A percentile compares a stretch with the other conserved stretches of the same genome.
Evolutionary conservation across 2,797 vertebrate genomes (phyloP).

Genomic region (Rhinatrema bivittatum): DNA sequence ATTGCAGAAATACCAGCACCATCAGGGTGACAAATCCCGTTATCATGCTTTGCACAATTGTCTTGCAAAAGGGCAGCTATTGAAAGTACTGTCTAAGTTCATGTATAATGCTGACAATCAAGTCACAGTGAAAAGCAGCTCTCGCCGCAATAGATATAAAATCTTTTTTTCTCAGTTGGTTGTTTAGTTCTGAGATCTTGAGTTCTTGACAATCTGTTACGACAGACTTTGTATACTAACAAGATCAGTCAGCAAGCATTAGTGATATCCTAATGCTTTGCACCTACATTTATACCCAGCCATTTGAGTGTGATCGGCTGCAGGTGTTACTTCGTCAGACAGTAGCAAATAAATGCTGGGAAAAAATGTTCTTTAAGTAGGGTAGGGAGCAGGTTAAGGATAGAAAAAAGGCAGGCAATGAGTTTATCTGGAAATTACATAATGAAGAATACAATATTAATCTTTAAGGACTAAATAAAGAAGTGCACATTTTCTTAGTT

Average conservation of each 20-base stretch:
- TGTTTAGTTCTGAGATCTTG: slow-evolving; percentile 37
- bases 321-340: slow-evolving; percentile 52
- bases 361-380: slow-evolving; percentile 37
- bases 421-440: slow-evolving; percentile 26
- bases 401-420: slow-evolving; percentile 35
- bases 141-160: slow-evolving; percentile 41
- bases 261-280: slow-evolving; percentile 46
- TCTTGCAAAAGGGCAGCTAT: slow-evolving; percentile 70
- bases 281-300: slow-evolving; percentile 39
- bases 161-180: slow-evolving; percentile 39
- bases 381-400: slow-evolving; percentile 48
- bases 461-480: slow-evolving; percentile 17
- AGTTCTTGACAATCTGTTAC: slow-evolving; percentile 40
- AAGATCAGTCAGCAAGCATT: slow-evolving; percentile 62
- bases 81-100: slow-evolving; percentile 64
- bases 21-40: slow-evolving; percentile 86
- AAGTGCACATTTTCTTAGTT: slow-evolving; percentile 20
- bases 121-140: slow-evolving; percentile 34
- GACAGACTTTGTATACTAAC: slow-evolving; percentile 44
- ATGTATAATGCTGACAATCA: slow-evolving; percentile 70
- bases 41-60: slow-evolving; percentile 82
- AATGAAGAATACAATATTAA: slow-evolving; percentile 25
- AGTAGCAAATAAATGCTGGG: slow-evolving; percentile 30
- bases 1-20: slow-evolving; percentile 76
- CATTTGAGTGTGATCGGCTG: slow-evolving; percentile 38